Percentiles rank a stretch among this genome's conserved stretches.
Conservation (phyloP, 2,888 invertebrate genomes). For the Andrena praecox region DNA sequence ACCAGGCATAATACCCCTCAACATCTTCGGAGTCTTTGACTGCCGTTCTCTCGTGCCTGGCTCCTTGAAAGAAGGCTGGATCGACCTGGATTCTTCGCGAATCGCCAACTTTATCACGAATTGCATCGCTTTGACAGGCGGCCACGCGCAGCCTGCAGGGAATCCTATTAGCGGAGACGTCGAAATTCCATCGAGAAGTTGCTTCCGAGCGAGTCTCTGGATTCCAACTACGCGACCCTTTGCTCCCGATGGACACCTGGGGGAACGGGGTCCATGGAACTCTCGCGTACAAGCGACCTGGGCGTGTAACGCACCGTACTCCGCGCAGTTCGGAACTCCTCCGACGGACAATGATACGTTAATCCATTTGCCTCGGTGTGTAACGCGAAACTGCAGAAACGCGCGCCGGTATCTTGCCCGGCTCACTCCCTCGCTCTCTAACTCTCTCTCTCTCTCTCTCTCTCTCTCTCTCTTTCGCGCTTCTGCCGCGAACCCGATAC, state of each 20-base stretch:
- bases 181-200: conserved; percentile 72
- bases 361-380: conserved; percentile 51
- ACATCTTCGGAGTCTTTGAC: neutral
- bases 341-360: conserved; percentile 62
- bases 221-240: conserved; percentile 45
- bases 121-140: conserved; percentile 42
- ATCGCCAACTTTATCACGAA: conserved; percentile 29
- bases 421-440: conserved; percentile 25
- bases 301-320: neutral
- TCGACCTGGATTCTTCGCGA: conserved; percentile 17
- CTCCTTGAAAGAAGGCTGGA: neutral
- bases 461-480: conserved; percentile 14
- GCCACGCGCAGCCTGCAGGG: conserved; percentile 9
- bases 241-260: conserved; percentile 42
- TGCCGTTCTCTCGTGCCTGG: neutral
- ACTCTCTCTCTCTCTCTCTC: conserved; percentile 15
- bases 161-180: conserved; percentile 61
- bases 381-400: conserved; percentile 51
- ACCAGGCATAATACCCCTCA: neutral
- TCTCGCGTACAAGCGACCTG: neutral
- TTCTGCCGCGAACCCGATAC: conserved; percentile 35
- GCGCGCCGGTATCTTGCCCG: conserved; percentile 33
- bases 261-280: neutral
- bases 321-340: conserved; percentile 44
- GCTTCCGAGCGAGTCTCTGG: conserved; percentile 53